Evolutionary conservation across 1,140 invertebrate genomes (phyloP), one percentile per base, ranked within the genome.

Genomic region (Microvelia longipes): DNA sequence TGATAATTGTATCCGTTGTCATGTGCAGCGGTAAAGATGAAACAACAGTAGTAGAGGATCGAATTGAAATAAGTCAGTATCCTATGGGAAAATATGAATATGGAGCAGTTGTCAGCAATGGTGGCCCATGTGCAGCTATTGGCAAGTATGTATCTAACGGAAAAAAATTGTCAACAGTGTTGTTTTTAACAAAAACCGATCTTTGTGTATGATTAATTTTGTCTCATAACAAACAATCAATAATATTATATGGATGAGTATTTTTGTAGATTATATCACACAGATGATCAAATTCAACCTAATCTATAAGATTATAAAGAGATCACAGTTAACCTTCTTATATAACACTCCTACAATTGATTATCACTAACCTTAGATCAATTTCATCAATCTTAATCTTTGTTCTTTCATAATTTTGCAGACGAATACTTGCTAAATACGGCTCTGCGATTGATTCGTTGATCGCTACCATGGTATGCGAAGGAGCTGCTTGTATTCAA

Each of bases 401-500:
- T 50, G 35, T 50, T 50, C 5, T 50, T 50, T 50, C 5, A 11
- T 50, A 50, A 11, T 50, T 68, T 75, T 75, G 69, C 74, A 87
- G 86, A 35, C 75, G 83, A 50, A 85, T 91, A 15, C 76, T 93
- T 1, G 74, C 81, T 63, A 81, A 82, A 69, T 86, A 86, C 71
- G 93, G 92, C 1, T 87, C 86, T 66, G 92, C 90, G 1, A 88
- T 92, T 0, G 93, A 96, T 80, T 89, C 90, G 1, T 88, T 90
- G 0, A 89, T 96, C 50, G 88, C 90, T 0, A 79, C 88, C 1
- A 77, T 91, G 68, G 82, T 95, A n/a, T 95, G 93, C 77, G 86
- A 92, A 75, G 90, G 91, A 0, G 85, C 93, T 0, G 83, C 92
- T 1, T 90, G 93, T 75, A 81, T 88, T 1, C 88, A 94, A 74